Base-by-base conservation (phyloP, 1,140 invertebrate genomes). In the Cyclargus thomasi region DNA sequence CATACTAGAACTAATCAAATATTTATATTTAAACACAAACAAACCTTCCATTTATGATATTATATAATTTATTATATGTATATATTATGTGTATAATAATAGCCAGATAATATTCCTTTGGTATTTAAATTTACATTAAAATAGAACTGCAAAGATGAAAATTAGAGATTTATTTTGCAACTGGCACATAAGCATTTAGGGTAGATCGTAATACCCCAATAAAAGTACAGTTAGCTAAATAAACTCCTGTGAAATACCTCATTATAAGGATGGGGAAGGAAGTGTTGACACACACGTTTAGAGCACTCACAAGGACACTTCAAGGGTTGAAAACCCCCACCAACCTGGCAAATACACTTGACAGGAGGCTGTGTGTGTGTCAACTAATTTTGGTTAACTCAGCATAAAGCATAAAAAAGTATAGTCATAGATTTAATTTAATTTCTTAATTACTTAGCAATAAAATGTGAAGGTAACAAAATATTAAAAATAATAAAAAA, bases 201-300 rank as follows among this genome's bases (percentile, higher is more conserved):
- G 39, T 47, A 47, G 14, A 39, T 29, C 36, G 36, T 47, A 47
- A 47, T 47, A 47, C 39, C 39, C 39, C 14, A 47, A 47, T 47
- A 47, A 47, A 47, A 47, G 39, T 47, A 47, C 39, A 47, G 39
- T 47, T 47, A 47, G 39, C 39, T 47, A 47, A 47, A 47, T 11
- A 47, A 11, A 22, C 17, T 18, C 10, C 20, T 2, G 0, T 59
- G n/a, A 20, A 59, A 20, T 21, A 21, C 55, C 55, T 59, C 55
- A 59, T 59, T 20, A 20, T 20, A 21, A 8, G 2, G 1, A 47
- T 20, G 20, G 55, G 55, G 53, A 20, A 18, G 55, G 6, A 21
- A 59, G 55, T 59, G 55, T 20, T 20, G 55, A 59, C 55, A 59
- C 53, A 55, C 55, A 21, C 55, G 7, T 21, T 47, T 47, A 11